Conservation (phyloP, 2,888 invertebrate species). For the Eilema depressum region DNA sequence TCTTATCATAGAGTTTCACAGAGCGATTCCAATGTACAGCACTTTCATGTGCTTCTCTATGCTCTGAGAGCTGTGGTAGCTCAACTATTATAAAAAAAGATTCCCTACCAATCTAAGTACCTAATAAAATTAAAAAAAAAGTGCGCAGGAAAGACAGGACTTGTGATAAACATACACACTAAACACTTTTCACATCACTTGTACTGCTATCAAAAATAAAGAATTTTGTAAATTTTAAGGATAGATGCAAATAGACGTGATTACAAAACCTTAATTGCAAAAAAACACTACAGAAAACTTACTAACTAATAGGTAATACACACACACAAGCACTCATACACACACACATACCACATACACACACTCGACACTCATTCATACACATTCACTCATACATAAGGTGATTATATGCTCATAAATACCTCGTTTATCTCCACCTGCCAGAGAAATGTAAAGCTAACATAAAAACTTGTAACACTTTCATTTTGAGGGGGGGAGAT, state of each 20-base stretch:
- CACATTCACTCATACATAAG: neutral
- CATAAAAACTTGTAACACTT: neutral
- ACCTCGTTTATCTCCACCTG: neutral
- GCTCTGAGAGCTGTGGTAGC: neutral
- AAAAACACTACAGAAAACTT: neutral
- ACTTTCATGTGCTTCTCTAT: no score
- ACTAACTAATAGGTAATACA: conserved; percentile 1
- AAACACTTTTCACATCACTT: neutral
- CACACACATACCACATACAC: neutral
- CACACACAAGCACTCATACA: neutral
- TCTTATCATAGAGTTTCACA: neutral
- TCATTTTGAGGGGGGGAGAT: conserved; percentile 29
- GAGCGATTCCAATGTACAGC: neutral
- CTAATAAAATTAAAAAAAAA: neutral
- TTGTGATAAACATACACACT: conserved; percentile 5
- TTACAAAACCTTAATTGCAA: conserved; percentile 3
- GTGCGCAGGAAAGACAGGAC: conserved; percentile 2
- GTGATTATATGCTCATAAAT: neutral
- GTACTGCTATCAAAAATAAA: neutral
- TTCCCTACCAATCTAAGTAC: neutral
- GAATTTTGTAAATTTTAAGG: neutral
- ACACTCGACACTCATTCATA: neutral
- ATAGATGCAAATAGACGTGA: conserved; percentile 1
- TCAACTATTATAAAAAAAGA: neutral
- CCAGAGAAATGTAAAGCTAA: conserved; percentile 6